These are phyloP conservation scores for Cygnus atratus DNA, from an alignment of 2,113 vertebrate genomes.

Conservation along the genomic window DNA sequence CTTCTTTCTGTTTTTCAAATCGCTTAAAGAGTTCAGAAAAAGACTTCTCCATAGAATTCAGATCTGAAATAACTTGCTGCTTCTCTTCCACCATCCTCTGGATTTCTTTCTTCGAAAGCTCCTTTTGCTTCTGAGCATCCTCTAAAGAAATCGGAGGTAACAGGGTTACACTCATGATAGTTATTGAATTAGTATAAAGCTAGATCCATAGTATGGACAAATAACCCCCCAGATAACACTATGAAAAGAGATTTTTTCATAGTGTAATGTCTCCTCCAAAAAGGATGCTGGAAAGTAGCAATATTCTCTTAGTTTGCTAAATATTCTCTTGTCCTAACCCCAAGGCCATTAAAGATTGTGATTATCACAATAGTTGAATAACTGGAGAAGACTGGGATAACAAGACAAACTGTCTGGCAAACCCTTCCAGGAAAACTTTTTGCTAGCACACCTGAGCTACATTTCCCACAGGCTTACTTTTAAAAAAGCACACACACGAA, in stretches of 20 bases:
- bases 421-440: neutral
- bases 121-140: constrained; percentile 82
- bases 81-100: constrained; percentile 80
- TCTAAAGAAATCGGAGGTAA: constrained; percentile 61
- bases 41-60: constrained; percentile 86
- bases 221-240: neutral
- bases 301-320: neutral
- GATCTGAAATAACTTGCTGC: constrained; percentile 81
- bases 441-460: neutral
- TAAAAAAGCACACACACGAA: neutral
- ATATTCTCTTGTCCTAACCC: neutral
- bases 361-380: neutral
- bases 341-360: neutral
- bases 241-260: neutral
- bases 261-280: neutral
- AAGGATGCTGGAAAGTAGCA: neutral
- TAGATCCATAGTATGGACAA: neutral
- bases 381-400: neutral
- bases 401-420: neutral
- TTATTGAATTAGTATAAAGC: neutral
- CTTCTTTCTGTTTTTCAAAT: constrained; percentile 90
- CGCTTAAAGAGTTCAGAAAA: constrained; percentile 90
- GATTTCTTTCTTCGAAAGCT: constrained; percentile 73
- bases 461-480: neutral
- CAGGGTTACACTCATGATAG: neutral